Evolutionary conservation across 1,140 invertebrate species (phyloP), one percentile per base, ranked within the genome.

Genomic region (Dreissena rostriformis): DNA sequence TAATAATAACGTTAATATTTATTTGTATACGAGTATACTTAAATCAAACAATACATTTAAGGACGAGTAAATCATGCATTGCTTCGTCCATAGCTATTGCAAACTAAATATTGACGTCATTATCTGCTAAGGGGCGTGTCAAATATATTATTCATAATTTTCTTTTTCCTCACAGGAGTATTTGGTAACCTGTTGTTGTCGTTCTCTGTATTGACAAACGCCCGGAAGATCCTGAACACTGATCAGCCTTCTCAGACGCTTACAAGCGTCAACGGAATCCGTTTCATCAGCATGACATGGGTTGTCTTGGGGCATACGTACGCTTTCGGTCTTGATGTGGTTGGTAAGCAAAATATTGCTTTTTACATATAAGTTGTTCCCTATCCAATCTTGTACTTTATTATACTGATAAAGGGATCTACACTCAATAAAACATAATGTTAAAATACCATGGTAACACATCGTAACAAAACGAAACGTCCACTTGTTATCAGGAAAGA

Each of bases 281-380:
- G 91, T 4, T 96, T 96, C 0, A 95, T 98, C 61, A 97, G 97
- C 87, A 98, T 98, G 97, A 96, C 96, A 10, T 98, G 98, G 98
- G 97, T 99, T 0, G 96, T 99, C 51, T 95, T 98, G 2, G 97
- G 97, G 0, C 97, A 99, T 92, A 97, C 97, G 19, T 89, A 82
- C 66, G 76, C 71, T 22, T 91, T 91, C 86, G 55, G 76, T 28
- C 11, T 73, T 87, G 88, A 19, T 93, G 94, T 84, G 89, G 95
- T 92, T 95, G 95, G 90, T 91, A 75, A 22, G n/a, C n/a, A n/a
- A n/a, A n/a, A 19, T 2, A n/a, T 22, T 29, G 4, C 5, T 12
- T 67, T 14, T 11, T 17, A 17, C 67, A 19, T 29, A 17, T 5
- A 4, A 26, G 67, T 29, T 8, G 22, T 68, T 26, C 17, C 17